Evolutionary conservation across 2,888 invertebrate genomes (phyloP).

Genomic region (Tipula confusa): DNA sequence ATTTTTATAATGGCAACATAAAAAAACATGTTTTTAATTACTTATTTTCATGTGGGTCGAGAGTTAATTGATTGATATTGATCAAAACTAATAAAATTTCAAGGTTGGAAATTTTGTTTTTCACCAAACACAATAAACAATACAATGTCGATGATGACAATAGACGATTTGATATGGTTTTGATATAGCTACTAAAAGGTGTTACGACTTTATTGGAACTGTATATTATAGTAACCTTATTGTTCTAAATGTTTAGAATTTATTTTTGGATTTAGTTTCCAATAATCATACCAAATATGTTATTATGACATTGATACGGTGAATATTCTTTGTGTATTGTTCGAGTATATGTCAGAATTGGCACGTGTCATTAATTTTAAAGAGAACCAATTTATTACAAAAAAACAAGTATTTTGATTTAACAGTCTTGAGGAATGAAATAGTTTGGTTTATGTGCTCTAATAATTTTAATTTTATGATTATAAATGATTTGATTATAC

Average conservation of each 20-base stretch:
- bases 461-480: too few relatives aligned
- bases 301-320: too few relatives aligned
- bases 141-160: not conserved
- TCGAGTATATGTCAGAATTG: too few relatives aligned
- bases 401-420: too few relatives aligned
- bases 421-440: too few relatives aligned
- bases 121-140: not conserved
- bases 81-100: not conserved
- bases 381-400: too few relatives aligned
- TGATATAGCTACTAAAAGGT: not conserved
- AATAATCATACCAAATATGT: too few relatives aligned
- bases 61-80: constrained; percentile 6
- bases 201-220: not conserved
- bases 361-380: too few relatives aligned
- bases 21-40: not conserved
- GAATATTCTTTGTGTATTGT: too few relatives aligned
- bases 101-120: not conserved
- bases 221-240: not conserved
- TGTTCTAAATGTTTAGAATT: not conserved
- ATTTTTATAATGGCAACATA: not conserved
- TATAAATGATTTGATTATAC: too few relatives aligned
- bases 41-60: not conserved
- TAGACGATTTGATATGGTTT: not conserved
- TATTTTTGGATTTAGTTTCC: too few relatives aligned
- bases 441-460: too few relatives aligned